Evolutionary conservation across 37 sponge, comb jelly and placozoan genomes (phyloP).

Genomic region (Halisarca cf. caerulea): DNA sequence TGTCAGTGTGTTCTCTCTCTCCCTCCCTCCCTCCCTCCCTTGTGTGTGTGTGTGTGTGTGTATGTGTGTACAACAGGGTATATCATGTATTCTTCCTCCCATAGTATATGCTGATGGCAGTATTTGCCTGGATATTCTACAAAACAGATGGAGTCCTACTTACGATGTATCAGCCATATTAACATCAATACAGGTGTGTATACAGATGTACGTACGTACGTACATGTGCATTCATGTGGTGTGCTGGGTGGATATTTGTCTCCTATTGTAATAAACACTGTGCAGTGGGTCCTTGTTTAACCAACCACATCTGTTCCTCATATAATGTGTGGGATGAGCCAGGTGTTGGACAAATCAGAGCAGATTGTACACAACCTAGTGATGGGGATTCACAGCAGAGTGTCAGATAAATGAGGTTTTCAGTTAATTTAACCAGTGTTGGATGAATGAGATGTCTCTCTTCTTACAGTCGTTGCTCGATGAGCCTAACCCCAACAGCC

Average conservation of each 20-base stretch:
- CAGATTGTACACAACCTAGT: too few species aligned
- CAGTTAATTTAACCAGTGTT: neutral
- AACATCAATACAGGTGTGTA: slow-evolving; percentile 93
- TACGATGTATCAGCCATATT: slow-evolving; percentile 99
- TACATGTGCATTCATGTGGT: neutral
- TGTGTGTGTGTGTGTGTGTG: neutral
- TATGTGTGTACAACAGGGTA: neutral
- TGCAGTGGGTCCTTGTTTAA: too few species aligned
- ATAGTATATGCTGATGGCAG: slow-evolving; percentile 98
- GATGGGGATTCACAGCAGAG: too few species aligned
- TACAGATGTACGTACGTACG: neutral
- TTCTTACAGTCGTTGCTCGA: slow-evolving; percentile 87
- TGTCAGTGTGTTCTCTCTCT: neutral
- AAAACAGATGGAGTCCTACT: slow-evolving; percentile 99
- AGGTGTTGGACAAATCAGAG: too few species aligned
- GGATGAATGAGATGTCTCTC: neutral
- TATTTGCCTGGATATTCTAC: slow-evolving; percentile 98
- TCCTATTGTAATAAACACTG: too few species aligned
- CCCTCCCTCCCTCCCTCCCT: neutral
- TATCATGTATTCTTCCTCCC: neutral
- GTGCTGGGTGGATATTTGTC: too few species aligned
- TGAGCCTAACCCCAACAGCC: slow-evolving; percentile 99
- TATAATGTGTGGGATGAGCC: too few species aligned
- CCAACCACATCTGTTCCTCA: too few species aligned
- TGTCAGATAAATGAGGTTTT: neutral